phyloP scores from a whole-genome alignment of 2,113 vertebrate genomes.

The Pedetes capensis region DNA sequence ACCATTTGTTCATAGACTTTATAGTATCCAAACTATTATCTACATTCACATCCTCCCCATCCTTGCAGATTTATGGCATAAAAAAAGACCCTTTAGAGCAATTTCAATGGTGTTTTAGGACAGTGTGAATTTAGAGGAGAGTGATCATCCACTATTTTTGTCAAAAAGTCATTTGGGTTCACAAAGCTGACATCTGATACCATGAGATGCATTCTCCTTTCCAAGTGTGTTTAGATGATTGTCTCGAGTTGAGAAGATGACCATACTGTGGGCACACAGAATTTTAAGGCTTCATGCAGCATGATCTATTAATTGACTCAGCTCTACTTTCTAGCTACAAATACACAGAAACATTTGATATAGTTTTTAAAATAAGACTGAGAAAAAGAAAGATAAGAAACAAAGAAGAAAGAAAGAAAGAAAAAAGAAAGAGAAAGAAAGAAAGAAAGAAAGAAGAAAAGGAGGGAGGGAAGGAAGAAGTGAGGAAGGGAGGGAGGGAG shows the following conservation, averaged over 20 bases:
- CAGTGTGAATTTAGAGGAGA: neutral
- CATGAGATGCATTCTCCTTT: neutral
- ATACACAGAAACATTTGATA: neutral
- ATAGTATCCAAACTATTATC: neutral
- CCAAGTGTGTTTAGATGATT: neutral
- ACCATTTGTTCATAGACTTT: neutral
- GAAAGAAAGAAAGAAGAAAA: too few relatives aligned
- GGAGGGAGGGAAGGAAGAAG: too few relatives aligned
- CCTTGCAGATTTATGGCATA: neutral
- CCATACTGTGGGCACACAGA: neutral
- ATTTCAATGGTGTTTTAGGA: neutral
- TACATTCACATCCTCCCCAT: neutral
- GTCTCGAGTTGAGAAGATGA: constrained; percentile 23
- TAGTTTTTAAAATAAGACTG: constrained; percentile 7
- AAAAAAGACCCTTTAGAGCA: neutral
- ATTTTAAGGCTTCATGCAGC: constrained; percentile 21
- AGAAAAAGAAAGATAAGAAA: neutral
- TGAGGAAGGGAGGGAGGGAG: too few relatives aligned
- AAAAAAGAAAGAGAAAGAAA: too few relatives aligned
- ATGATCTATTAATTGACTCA: constrained; percentile 36
- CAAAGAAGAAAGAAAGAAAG: too few relatives aligned
- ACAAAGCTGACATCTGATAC: neutral
- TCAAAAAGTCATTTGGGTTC: neutral
- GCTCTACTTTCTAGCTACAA: neutral
- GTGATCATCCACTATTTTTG: neutral